A percentile compares a stretch with the other conserved stretches of the same genome.
These are phyloP conservation scores for Ellobius talpinus DNA, from an alignment of 2,113 vertebrate species.

Conservation along the genomic window DNA sequence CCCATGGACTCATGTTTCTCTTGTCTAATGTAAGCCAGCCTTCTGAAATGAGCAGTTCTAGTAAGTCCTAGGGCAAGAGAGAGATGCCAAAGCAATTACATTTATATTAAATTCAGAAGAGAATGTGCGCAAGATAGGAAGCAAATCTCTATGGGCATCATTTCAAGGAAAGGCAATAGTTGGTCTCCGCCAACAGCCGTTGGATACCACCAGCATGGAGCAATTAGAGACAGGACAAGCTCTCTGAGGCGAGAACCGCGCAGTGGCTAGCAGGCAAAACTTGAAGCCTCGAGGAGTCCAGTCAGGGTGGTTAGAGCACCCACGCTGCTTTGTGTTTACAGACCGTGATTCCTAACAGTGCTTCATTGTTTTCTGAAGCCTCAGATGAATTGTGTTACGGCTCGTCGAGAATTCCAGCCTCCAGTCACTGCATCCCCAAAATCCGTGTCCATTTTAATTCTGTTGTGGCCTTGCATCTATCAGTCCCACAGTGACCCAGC, in stretches of 20 bases:
- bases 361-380: not conserved
- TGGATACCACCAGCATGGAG: not conserved
- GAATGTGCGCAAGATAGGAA: conserved; percentile 40
- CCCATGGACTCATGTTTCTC: not conserved
- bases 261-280: not conserved
- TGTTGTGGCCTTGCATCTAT: not conserved
- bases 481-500: not conserved
- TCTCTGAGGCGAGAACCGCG: not conserved
- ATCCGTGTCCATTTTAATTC: not conserved
- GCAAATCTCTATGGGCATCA: conserved; percentile 49
- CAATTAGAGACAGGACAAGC: not conserved
- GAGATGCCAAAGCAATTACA: conserved; percentile 70
- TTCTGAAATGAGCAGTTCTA: conserved; percentile 26
- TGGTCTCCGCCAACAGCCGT: conserved; percentile 14
- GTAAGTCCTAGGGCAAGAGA: conserved; percentile 34
- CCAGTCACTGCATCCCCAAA: not conserved
- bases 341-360: not conserved
- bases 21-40: conserved; percentile 30
- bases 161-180: conserved; percentile 46
- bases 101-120: conserved; percentile 54
- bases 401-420: not conserved
- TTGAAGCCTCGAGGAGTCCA: not conserved
- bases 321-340: not conserved
- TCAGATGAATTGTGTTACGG: not conserved
- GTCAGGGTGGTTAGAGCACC: not conserved